phyloP scores from a whole-genome alignment of 2,113 vertebrate genomes.

The Peucedramus taeniatus region DNA sequence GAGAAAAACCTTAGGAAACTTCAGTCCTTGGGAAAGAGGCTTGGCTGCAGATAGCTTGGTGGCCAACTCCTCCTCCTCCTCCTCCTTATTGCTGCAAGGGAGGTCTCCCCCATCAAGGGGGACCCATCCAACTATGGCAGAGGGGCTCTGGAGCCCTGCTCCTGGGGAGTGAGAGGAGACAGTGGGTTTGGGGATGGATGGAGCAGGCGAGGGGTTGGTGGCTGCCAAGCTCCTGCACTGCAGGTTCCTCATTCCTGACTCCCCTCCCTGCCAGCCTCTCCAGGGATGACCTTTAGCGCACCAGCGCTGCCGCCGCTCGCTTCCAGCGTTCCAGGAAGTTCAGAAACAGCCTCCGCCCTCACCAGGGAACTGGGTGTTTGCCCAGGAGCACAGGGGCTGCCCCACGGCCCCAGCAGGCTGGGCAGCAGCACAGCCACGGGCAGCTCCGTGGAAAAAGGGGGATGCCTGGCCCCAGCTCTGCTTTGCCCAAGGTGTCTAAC shows the following conservation, averaged over 20 bases:
- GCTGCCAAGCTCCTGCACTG: neutral
- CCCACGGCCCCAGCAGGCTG: neutral
- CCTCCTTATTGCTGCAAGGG: neutral
- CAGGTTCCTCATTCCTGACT: neutral
- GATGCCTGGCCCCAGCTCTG: neutral
- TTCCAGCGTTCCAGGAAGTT: conserved; percentile 60
- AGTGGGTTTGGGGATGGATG: neutral
- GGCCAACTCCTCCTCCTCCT: neutral
- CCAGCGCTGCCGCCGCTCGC: neutral
- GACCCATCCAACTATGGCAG: neutral
- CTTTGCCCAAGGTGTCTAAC: neutral
- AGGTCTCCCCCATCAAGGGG: neutral
- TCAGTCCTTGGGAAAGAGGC: neutral
- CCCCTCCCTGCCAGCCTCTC: neutral
- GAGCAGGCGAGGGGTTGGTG: neutral
- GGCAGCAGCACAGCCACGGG: neutral
- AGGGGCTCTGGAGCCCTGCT: neutral
- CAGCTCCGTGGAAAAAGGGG: neutral
- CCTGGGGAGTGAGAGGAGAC: rapidly evolving
- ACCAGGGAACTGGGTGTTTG: conserved; percentile 32
- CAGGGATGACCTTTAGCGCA: neutral
- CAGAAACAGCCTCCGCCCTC: conserved; percentile 6
- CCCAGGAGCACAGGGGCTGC: neutral
- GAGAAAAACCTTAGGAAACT: neutral
- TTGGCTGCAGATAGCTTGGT: neutral